phyloP scores from a whole-genome alignment of 2,113 vertebrate genomes.

The Semicossyphus pulcher region DNA sequence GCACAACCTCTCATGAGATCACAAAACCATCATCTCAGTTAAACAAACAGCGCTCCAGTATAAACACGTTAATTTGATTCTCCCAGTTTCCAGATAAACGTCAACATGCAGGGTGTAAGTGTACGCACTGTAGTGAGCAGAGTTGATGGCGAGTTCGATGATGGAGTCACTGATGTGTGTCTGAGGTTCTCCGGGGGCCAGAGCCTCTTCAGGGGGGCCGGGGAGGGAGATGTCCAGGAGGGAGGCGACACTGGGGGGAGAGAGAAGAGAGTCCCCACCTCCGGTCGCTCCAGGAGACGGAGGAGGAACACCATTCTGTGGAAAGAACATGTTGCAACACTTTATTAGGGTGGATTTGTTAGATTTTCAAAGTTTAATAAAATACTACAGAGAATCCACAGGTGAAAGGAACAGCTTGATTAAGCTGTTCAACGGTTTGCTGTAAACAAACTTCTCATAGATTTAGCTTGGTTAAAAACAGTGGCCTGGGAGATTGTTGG shows the following conservation, averaged over 20 bases:
- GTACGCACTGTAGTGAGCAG: slow-evolving; percentile 89
- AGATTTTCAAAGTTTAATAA: not conserved
- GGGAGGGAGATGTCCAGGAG: slow-evolving; percentile 97
- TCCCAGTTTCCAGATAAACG: not conserved
- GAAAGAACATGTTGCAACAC: slow-evolving; percentile 35
- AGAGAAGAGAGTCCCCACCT: slow-evolving; percentile 87
- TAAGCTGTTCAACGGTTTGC: too few relatives aligned
- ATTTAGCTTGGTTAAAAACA: too few relatives aligned
- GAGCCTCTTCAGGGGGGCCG: slow-evolving; percentile 94
- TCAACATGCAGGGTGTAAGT: not conserved
- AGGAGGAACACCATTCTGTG: slow-evolving; percentile 86
- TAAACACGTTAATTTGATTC: not conserved
- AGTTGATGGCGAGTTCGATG: slow-evolving; percentile 98
- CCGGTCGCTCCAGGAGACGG: slow-evolving; percentile 81
- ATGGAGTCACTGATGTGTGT: slow-evolving; percentile 98
- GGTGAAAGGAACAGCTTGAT: too few relatives aligned
- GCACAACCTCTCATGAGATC: not conserved
- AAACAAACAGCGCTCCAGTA: not conserved
- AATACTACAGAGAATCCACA: too few relatives aligned
- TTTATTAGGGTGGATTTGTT: not conserved
- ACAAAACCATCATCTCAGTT: not conserved
- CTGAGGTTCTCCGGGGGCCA: slow-evolving; percentile 91
- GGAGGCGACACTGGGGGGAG: slow-evolving; percentile 95
- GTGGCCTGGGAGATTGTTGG: too few relatives aligned
- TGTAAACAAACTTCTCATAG: too few relatives aligned